phyloP scores from a whole-genome alignment of 2,888 invertebrate genomes.

The Caenorhabditis wallacei region DNA sequence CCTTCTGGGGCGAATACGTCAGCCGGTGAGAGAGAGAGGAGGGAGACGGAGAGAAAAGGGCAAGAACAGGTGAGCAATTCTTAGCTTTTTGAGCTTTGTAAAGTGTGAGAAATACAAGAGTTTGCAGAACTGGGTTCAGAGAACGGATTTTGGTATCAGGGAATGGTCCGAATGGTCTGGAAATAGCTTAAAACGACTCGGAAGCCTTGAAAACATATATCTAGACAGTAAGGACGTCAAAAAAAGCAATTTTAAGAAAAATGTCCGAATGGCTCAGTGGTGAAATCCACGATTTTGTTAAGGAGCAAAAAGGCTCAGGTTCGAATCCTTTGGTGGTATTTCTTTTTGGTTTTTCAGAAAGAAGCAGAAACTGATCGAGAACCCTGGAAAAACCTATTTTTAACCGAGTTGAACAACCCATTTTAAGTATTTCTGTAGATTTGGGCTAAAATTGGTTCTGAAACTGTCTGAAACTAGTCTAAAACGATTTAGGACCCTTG shows the following conservation, averaged over 20 bases:
- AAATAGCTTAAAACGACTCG: neutral
- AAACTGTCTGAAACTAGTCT: neutral
- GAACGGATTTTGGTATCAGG: neutral
- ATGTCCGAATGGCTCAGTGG: neutral
- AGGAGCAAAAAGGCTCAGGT: neutral
- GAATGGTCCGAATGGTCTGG: neutral
- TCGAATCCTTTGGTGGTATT: neutral
- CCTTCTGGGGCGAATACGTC: neutral
- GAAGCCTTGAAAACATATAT: neutral
- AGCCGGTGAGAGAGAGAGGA: neutral
- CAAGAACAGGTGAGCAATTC: neutral
- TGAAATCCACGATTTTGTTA: neutral
- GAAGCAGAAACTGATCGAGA: neutral
- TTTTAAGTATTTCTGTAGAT: neutral
- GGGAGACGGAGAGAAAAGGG: neutral
- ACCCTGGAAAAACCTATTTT: neutral
- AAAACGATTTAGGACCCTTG: neutral
- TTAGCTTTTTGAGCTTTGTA: no score
- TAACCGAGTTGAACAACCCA: no score
- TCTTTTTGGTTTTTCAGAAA: neutral
- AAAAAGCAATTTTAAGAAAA: neutral
- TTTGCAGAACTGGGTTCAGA: neutral
- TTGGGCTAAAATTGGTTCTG: neutral
- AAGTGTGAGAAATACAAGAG: neutral
- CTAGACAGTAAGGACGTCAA: neutral